A percentile compares a stretch with the other conserved stretches of the same genome.
Conservation (phyloP, 2,888 invertebrate genomes). For the Selenia dentaria region DNA sequence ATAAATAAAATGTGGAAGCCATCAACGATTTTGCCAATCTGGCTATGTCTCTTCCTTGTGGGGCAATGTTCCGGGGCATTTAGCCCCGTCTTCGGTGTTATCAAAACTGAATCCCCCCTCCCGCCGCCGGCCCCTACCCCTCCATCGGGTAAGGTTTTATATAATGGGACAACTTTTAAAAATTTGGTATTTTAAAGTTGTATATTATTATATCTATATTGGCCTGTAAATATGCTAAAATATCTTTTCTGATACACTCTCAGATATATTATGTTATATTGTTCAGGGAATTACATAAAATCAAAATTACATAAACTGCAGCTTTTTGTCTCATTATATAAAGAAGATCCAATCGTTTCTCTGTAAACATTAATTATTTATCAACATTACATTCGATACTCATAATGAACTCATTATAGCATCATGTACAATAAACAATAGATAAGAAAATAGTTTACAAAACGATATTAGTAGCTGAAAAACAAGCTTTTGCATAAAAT, state of each 20-base stretch:
- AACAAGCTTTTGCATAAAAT: too few species aligned
- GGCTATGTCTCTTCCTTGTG: constrained; percentile 29
- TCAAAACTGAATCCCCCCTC: constrained; percentile 47
- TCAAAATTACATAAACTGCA: constrained; percentile 6
- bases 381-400: too few species aligned
- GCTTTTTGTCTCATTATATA: constrained; percentile 39
- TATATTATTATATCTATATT: constrained; percentile 25
- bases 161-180: constrained; percentile 34
- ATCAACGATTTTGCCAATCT: constrained; percentile 27
- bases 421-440: too few species aligned
- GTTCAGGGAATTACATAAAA: background rate
- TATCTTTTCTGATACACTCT: background rate
- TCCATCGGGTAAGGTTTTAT: constrained; percentile 54
- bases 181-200: constrained; percentile 4
- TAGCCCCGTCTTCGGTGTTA: constrained; percentile 52
- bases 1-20: constrained; percentile 20
- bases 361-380: too few species aligned
- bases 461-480: too few species aligned
- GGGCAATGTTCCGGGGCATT: constrained; percentile 46
- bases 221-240: constrained; percentile 43
- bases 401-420: too few species aligned
- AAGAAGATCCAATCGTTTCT: constrained; percentile 16
- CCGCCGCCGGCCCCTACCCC: constrained; percentile 42
- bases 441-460: too few species aligned
- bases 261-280: too few species aligned